phyloP scores from a whole-genome alignment of 2,113 vertebrate genomes.

The Sylvicapra grimmia region DNA sequence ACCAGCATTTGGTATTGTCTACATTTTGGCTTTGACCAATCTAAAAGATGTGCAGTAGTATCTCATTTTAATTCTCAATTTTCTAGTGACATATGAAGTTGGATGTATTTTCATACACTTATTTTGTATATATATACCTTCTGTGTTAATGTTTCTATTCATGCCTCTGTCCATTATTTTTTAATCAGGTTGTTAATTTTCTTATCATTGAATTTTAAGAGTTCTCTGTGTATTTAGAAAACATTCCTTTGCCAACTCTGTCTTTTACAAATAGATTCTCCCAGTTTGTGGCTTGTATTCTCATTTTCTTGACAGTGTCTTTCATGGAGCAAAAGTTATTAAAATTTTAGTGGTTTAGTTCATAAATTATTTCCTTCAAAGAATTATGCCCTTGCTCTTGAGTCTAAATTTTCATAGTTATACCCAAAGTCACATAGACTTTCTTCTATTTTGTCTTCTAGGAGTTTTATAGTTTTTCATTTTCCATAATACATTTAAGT shows the following conservation, averaged over 20 bases:
- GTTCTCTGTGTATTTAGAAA: neutral
- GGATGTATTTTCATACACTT: neutral
- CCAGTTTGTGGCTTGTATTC: neutral
- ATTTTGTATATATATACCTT: neutral
- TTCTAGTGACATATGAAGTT: neutral
- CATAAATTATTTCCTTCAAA: neutral
- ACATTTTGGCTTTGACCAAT: neutral
- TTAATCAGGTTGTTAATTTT: neutral
- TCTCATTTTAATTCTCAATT: neutral
- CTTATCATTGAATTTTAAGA: neutral
- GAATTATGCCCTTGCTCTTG: neutral
- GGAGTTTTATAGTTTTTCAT: neutral
- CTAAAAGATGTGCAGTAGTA: neutral
- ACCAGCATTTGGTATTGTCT: neutral
- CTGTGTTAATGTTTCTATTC: neutral
- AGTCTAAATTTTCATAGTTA: neutral
- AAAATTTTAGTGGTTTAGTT: neutral
- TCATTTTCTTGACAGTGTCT: neutral
- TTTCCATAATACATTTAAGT: neutral
- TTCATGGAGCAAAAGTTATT: neutral
- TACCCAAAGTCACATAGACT: neutral
- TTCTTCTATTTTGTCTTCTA: neutral
- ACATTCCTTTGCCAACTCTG: neutral
- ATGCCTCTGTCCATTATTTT: neutral
- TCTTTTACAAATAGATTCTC: neutral